A percentile compares a stretch with the other conserved stretches of the same genome.
These are phyloP conservation scores for Tychaedon coryphoeus DNA, from an alignment of 2,113 vertebrate genomes.

Conservation along the genomic window DNA sequence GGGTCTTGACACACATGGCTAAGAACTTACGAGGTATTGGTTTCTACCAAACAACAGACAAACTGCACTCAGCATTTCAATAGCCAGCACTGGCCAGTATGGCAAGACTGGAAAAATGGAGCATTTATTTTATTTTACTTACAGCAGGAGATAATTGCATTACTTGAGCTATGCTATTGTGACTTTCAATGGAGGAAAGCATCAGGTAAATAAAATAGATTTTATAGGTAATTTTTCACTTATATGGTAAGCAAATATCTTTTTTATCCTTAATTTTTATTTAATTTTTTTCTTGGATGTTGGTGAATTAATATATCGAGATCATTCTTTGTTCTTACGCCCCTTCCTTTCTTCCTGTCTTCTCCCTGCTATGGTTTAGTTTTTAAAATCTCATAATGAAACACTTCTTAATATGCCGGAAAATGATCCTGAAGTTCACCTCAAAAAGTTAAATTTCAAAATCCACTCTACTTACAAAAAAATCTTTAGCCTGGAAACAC, in stretches of 20 bases:
- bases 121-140: not conserved
- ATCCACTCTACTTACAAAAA: not conserved
- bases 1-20: not conserved
- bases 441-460: not conserved
- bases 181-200: not conserved
- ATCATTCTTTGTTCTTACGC: not conserved
- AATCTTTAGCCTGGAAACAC: not conserved
- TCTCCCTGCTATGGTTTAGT: not conserved
- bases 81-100: not conserved
- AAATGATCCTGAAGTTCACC: not conserved
- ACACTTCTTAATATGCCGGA: not conserved
- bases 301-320: not conserved
- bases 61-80: not conserved
- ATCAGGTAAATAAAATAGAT: not conserved
- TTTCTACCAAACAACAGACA: not conserved
- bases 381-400: not conserved
- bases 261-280: not conserved
- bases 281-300: not conserved
- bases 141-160: not conserved
- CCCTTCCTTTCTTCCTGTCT: not conserved
- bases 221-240: not conserved
- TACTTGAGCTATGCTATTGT: not conserved
- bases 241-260: not conserved
- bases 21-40: not conserved
- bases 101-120: not conserved